Evolutionary conservation across 2,888 invertebrate species (phyloP).

Genomic region (Andrena hattorfiana): DNA sequence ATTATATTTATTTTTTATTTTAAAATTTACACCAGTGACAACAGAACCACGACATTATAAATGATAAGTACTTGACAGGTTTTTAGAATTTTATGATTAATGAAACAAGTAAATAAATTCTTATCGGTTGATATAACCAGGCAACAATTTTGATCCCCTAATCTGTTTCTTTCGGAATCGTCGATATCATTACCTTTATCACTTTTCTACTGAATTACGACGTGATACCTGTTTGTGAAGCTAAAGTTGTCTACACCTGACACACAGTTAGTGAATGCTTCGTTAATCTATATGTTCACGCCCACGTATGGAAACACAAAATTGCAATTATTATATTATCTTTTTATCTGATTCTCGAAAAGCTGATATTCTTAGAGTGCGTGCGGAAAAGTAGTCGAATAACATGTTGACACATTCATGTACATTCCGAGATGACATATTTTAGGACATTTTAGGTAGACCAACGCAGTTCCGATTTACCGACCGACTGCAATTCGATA

Average conservation of each 20-base stretch:
- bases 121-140: background rate
- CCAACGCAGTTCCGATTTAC: background rate
- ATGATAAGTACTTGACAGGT: too few relatives aligned
- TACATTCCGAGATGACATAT: background rate
- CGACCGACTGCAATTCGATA: slow-evolving; percentile 25
- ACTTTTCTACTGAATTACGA: background rate
- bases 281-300: too few relatives aligned
- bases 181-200: background rate
- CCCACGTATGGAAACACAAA: too few relatives aligned
- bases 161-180: background rate
- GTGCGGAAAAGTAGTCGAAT: background rate
- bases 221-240: background rate
- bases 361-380: too few relatives aligned
- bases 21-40: too few relatives aligned
- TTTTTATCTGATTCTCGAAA: too few relatives aligned
- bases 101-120: too few relatives aligned
- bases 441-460: background rate
- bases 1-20: too few relatives aligned
- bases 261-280: too few relatives aligned
- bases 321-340: too few relatives aligned
- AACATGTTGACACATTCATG: background rate
- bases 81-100: too few relatives aligned
- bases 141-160: background rate
- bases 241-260: background rate
- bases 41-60: too few relatives aligned